phyloP scores from a whole-genome alignment of 2,797 vertebrate species.

The Graptemys geographica region DNA sequence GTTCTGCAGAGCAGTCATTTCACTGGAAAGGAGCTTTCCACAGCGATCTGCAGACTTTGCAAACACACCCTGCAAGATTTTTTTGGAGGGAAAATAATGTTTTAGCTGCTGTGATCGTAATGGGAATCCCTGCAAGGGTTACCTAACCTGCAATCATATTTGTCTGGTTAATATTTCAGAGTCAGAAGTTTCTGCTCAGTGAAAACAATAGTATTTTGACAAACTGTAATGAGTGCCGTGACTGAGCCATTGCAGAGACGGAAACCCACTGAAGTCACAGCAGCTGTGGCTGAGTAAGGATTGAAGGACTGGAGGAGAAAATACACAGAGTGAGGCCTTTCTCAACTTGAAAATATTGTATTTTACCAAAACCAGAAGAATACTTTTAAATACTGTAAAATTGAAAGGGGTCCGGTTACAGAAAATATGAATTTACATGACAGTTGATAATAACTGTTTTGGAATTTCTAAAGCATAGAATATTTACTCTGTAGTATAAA shows the following conservation, averaged over 20 bases:
- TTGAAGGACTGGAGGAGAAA: neutral
- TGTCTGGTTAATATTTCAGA: neutral
- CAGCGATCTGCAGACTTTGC: neutral
- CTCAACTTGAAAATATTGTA: neutral
- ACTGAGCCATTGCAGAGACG: neutral
- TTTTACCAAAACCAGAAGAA: neutral
- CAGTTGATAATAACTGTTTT: slow-evolving; percentile 57
- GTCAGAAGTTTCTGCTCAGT: slow-evolving; percentile 14
- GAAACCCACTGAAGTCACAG: neutral
- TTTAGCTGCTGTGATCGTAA: neutral
- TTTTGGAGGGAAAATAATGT: neutral
- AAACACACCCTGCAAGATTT: neutral
- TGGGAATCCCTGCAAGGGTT: neutral
- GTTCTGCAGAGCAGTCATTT: neutral
- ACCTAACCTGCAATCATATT: neutral
- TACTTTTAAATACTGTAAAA: neutral
- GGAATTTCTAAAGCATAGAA: slow-evolving; percentile 60
- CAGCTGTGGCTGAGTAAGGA: neutral
- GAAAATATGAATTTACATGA: slow-evolving; percentile 16
- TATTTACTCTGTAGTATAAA: slow-evolving; percentile 69
- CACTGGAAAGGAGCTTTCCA: slow-evolving; percentile 3
- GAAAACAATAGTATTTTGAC: neutral
- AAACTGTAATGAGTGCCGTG: fast-evolving
- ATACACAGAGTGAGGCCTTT: neutral
- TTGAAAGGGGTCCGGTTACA: neutral